A percentile compares a stretch with the other conserved stretches of the same genome.
Evolutionary conservation across 2,797 vertebrate genomes (phyloP).

Genomic region (Gymnoscopelus microlampas): DNA sequence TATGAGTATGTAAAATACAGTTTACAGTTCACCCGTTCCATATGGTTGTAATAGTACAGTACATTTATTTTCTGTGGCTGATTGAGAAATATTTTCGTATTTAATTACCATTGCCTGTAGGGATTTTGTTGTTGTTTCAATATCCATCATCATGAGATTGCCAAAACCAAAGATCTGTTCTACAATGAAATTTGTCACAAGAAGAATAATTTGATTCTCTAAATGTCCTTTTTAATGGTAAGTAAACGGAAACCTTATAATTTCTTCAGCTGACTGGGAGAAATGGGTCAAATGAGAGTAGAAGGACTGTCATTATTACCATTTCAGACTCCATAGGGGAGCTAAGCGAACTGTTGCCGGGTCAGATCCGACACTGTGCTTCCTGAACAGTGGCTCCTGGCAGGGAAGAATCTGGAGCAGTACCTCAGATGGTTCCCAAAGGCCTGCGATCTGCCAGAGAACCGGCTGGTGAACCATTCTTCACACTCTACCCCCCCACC

Average conservation of each 20-base stretch:
- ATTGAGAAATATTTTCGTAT: background rate
- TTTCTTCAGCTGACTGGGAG: background rate
- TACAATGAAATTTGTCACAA: background rate
- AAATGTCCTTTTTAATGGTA: background rate
- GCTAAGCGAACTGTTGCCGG: constrained; percentile 9
- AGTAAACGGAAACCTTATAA: background rate
- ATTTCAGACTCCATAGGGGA: background rate
- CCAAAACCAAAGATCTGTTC: background rate
- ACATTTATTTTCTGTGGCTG: background rate
- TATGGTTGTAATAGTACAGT: background rate
- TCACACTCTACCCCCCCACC: constrained; percentile 23
- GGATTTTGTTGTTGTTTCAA: background rate
- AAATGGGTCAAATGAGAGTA: background rate
- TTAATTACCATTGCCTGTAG: background rate
- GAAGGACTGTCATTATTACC: background rate
- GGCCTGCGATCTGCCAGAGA: constrained; percentile 13
- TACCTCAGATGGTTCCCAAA: constrained; percentile 23
- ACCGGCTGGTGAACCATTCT: constrained; percentile 34
- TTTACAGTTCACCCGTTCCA: background rate
- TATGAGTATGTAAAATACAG: background rate
- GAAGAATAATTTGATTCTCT: background rate
- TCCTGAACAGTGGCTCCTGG: constrained; percentile 11
- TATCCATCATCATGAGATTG: background rate
- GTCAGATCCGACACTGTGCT: constrained; percentile 17
- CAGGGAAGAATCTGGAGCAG: constrained; percentile 26